Conservation (phyloP, 2,113 vertebrate genomes). For the Agapornis roseicollis region DNA sequence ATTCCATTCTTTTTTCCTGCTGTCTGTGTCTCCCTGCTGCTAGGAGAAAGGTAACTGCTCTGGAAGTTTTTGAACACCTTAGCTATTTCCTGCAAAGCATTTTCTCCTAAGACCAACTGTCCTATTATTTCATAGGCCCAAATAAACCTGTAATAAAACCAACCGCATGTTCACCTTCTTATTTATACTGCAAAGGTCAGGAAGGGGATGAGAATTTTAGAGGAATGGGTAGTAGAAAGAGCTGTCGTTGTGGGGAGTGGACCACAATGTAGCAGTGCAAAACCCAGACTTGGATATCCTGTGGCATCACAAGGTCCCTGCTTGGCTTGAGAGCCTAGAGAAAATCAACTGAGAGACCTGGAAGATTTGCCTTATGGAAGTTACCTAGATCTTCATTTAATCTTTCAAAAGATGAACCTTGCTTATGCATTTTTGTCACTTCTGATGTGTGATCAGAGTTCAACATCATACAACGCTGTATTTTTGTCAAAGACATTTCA, state of each 20-base stretch:
- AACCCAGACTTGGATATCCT: background rate
- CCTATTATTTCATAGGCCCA: background rate
- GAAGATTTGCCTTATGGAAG: background rate
- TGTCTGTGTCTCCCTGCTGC: background rate
- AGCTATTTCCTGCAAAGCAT: background rate
- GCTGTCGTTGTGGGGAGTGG: accelerated
- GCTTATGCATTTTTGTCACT: conserved; percentile 22
- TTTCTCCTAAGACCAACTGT: background rate
- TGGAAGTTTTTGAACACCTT: background rate
- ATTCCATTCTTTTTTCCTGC: conserved; percentile 5
- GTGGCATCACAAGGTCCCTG: background rate
- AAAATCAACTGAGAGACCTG: background rate
- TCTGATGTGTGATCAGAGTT: conserved; percentile 33
- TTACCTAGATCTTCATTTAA: background rate
- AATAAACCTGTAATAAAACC: background rate
- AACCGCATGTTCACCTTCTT: background rate
- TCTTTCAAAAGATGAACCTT: background rate
- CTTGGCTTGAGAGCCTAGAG: background rate
- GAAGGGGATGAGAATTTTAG: background rate
- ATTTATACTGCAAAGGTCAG: background rate
- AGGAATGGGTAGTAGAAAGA: background rate
- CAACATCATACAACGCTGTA: background rate
- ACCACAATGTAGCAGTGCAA: background rate
- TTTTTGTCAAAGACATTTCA: conserved; percentile 36
- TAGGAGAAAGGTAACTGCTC: background rate